Conservation (phyloP, 1,140 invertebrate species). For the Paraescarpia echinospica region DNA sequence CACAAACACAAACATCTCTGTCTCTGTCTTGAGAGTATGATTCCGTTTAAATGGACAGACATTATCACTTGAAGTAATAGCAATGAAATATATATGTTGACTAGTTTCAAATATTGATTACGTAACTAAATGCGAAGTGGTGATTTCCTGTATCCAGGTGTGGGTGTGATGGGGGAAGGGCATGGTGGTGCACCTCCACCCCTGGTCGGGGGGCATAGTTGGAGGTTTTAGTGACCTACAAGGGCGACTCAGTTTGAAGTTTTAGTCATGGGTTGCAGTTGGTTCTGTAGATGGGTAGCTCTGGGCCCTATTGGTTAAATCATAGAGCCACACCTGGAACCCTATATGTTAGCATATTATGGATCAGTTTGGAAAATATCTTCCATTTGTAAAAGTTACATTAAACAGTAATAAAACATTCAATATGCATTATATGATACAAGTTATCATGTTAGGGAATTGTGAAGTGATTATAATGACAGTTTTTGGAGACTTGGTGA, state of each 20-base stretch:
- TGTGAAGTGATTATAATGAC: not conserved
- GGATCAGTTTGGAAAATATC: too few species aligned
- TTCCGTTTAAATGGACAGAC: slow-evolving; percentile 55
- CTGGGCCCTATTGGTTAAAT: slow-evolving; percentile 52
- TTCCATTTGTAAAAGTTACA: slow-evolving; percentile 55
- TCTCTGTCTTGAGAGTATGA: slow-evolving; percentile 54
- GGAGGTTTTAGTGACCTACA: slow-evolving; percentile 45
- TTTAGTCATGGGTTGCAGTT: slow-evolving; percentile 52
- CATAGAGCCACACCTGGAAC: too few species aligned
- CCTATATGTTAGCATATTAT: too few species aligned
- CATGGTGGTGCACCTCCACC: too few species aligned
- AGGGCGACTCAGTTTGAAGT: slow-evolving; percentile 53
- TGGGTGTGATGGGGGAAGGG: slow-evolving; percentile 57
- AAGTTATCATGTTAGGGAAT: not conserved
- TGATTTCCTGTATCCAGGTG: slow-evolving; percentile 54
- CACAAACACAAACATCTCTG: slow-evolving; percentile 46
- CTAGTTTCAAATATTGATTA: too few species aligned
- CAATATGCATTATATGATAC: not conserved
- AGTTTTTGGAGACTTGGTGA: not conserved
- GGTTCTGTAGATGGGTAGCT: slow-evolving; percentile 48
- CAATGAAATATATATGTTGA: too few species aligned
- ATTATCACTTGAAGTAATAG: slow-evolving; percentile 49
- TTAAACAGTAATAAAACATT: slow-evolving; percentile 38
- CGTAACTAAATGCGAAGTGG: slow-evolving; percentile 43
- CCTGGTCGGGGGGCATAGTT: slow-evolving; percentile 48